Base-by-base conservation (phyloP, 1,140 invertebrate genomes). In the Cotesia vestalis region DNA sequence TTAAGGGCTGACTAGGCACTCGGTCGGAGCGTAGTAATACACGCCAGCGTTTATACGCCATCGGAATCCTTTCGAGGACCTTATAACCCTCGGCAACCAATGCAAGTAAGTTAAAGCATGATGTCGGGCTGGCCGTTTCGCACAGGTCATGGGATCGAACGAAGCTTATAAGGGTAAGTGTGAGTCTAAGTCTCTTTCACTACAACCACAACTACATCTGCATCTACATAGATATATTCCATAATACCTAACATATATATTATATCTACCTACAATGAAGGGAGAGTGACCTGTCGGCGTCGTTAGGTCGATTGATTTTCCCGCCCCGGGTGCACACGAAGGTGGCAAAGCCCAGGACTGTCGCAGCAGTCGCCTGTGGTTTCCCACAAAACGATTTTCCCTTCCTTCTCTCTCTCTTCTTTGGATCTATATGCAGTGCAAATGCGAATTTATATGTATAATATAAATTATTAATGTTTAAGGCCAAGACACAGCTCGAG, bases 1-100 rank as follows among this genome's bases (percentile, higher is more conserved):
- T 86, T 84, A 83, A 85, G 84, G 81, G 83, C 83, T 85, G 83
- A 84, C 83, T 85, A 83, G 82, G 82, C 81, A 84, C 82, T 84
- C 81, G 61, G 72, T 75, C 64, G 3, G 27, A 51, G 70, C 62
- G 69, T 72, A 64, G 59, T 62, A 68, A 66, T 40, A 66, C 73
- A 71, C 73, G 5, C 53, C 6, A 46, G n/a, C 69, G 68, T 11
- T 69, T 69, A 57, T 63, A 57, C 64, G 5, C 17, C 52, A 66
- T 46, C 63, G 52, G 17, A 55, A 69, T 46, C 53, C 59, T 62
- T 72, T 60, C 55, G 14, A 69, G 57, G 34, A 66, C 62, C 55
- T 70, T 59, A 8, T 34, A 67, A 11, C 51, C 66, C 40, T 55
- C 20, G 52, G 20, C 46, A 51, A 67, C 17, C 20, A 67, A 51